Conservation (phyloP, 2,888 invertebrate genomes). For the Ligdia adustata region DNA sequence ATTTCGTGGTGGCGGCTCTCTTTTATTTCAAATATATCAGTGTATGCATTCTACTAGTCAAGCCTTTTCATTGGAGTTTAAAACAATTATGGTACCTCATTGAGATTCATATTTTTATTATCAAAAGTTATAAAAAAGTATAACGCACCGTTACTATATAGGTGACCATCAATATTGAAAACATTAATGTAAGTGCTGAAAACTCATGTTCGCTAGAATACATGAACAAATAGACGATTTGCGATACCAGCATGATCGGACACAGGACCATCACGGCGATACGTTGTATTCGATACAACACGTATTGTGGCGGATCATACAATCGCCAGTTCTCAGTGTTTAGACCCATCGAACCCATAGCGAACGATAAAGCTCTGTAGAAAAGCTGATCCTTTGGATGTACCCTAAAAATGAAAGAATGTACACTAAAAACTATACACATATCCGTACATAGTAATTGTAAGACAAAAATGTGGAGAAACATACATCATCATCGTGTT, state of each 20-base stretch:
- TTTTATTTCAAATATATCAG: too few relatives aligned
- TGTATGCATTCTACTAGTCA: too few relatives aligned
- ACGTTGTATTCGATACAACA: constrained; percentile 8
- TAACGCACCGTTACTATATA: too few relatives aligned
- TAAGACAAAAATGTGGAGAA: too few relatives aligned
- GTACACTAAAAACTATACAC: too few relatives aligned
- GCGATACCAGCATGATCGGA: constrained; percentile 6
- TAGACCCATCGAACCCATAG: constrained; percentile 6
- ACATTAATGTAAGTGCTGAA: constrained; percentile 22
- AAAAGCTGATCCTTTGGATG: constrained; percentile 31
- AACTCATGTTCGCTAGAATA: constrained; percentile 25
- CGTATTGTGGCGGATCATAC: constrained; percentile 20
- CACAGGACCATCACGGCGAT: neutral
- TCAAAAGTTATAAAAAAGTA: too few relatives aligned
- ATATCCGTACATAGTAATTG: too few relatives aligned
- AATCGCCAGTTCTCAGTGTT: constrained; percentile 16
- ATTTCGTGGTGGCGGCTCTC: too few relatives aligned
- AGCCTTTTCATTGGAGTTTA: too few relatives aligned
- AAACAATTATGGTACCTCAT: too few relatives aligned
- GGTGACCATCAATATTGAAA: constrained; percentile 18
- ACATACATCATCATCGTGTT: too few relatives aligned
- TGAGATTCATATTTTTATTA: too few relatives aligned
- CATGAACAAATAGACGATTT: constrained; percentile 18
- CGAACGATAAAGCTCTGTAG: constrained; percentile 25
- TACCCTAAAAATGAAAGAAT: constrained; percentile 26